Evolutionary conservation across 2,113 vertebrate genomes (phyloP).

Genomic region (Prunella himalayana): DNA sequence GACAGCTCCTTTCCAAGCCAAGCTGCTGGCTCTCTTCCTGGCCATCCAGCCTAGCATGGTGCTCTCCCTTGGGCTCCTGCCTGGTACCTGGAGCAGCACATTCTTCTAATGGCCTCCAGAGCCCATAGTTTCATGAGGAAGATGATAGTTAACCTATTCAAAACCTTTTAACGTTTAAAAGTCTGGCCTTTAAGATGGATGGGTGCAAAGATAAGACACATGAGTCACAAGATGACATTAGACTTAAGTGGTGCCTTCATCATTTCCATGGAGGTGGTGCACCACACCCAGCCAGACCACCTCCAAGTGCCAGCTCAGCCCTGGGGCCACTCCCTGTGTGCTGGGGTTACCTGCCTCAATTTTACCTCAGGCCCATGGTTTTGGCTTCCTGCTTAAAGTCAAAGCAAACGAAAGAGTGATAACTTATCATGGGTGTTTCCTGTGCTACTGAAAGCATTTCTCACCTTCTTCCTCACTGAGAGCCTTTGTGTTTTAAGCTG

Average conservation of each 20-base stretch:
- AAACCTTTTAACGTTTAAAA: not conserved
- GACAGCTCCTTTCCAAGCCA: not conserved
- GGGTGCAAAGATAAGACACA: not conserved
- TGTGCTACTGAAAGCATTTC: not conserved
- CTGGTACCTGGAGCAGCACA: not conserved
- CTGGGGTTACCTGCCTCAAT: not conserved
- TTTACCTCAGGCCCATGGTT: not conserved
- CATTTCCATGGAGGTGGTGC: not conserved
- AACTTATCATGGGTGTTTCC: conserved; percentile 45
- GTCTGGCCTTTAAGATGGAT: not conserved
- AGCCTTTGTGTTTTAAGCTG: not conserved
- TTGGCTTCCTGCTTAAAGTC: conserved; percentile 30
- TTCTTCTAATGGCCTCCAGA: not conserved
- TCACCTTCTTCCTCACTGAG: not conserved
- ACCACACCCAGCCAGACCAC: not conserved
- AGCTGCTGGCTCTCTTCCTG: not conserved
- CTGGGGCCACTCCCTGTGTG: not conserved
- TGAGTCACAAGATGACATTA: not conserved
- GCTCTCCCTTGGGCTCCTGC: not conserved
- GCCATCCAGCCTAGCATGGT: not conserved
- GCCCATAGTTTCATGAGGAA: not conserved
- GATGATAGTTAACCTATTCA: not conserved
- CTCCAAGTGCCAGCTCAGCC: not conserved
- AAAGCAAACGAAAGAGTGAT: not conserved
- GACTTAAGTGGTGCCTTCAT: not conserved